These are phyloP conservation scores for Strigamia crassipes DNA, from an alignment of 2,888 invertebrate genomes.

Conservation along the genomic window DNA sequence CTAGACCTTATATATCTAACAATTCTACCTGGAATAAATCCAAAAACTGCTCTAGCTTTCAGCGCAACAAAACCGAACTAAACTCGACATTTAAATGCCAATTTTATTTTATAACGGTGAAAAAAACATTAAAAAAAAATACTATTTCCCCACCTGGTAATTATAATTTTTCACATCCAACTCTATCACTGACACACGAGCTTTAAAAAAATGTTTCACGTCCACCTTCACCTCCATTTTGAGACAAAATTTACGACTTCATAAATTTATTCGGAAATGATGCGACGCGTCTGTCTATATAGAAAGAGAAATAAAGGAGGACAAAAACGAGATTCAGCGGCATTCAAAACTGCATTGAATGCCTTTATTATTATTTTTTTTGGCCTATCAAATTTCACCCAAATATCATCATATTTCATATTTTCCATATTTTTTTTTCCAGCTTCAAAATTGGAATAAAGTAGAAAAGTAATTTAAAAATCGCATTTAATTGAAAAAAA, in stretches of 20 bases:
- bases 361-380: not conserved
- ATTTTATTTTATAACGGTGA: not conserved
- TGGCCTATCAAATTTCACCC: constrained; percentile 25
- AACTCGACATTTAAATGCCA: not conserved
- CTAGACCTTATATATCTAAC: not conserved
- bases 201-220: constrained; percentile 1
- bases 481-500: not conserved
- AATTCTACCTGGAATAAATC: constrained; percentile 9
- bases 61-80: not conserved
- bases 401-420: not conserved
- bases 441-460: not conserved
- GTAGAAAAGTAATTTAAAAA: not conserved
- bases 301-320: not conserved
- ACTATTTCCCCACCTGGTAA: not conserved
- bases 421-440: not conserved
- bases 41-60: not conserved
- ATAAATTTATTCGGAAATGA: constrained; percentile 30
- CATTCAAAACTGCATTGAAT: not conserved
- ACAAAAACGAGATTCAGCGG: not conserved
- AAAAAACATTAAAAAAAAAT: not conserved
- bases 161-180: not conserved
- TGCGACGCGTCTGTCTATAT: constrained; percentile 26
- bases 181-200: not conserved
- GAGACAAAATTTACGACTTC: constrained; percentile 21
- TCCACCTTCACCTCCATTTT: not conserved